Base-by-base conservation (phyloP, 2,888 invertebrate genomes). In the Malachius bipustulatus region DNA sequence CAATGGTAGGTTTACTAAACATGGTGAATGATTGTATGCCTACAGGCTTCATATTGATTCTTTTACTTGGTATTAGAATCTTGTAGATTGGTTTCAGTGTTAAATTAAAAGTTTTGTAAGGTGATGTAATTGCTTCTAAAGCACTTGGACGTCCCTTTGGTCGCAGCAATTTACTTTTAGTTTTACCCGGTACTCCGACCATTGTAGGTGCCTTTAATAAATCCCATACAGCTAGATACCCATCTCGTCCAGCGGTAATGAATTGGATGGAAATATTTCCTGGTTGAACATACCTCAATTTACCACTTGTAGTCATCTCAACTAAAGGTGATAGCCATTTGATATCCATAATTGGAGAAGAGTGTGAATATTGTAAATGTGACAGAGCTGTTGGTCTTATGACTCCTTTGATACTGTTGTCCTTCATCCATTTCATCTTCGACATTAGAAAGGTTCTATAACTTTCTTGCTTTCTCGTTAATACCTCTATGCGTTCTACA, bases 221-320 rank as follows among this genome's bases (percentile, higher is more conserved):
- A 19, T 19, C 24, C 24, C 24, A 19, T 8, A 19, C n/a, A n/a
- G 6, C 6, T 8, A 19, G 6, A n/a, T 19, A 8, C 6, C 24
- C 24, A n/a, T 19, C 24, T n/a, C n/a, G 24, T 6, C 24, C n/a
- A 19, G 24, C 24, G 6, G 24, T 19, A n/a, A 19, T 19, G n/a
- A 19, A 19, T n/a, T 19, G 24, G 6, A 19, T 8, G 6, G 6
- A 6, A 6, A 19, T 8, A 6, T 19, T 19, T n/a, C n/a, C 24
- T 19, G 6, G 6, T 19, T 19, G 6, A 6, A 19, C n/a, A 19
- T 19, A 6, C 6, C 6, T n/a, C 24, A 19, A 19, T 8, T 19
- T 19, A 19, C 24, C 24, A 19, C 6, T 19, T 19, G 6, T 19
- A 8, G 24, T 19, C n/a, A 19, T n/a, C n/a, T 19, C 24, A n/a